Conservation (phyloP, 2,113 vertebrate genomes). For the Thunnus thynnus region DNA sequence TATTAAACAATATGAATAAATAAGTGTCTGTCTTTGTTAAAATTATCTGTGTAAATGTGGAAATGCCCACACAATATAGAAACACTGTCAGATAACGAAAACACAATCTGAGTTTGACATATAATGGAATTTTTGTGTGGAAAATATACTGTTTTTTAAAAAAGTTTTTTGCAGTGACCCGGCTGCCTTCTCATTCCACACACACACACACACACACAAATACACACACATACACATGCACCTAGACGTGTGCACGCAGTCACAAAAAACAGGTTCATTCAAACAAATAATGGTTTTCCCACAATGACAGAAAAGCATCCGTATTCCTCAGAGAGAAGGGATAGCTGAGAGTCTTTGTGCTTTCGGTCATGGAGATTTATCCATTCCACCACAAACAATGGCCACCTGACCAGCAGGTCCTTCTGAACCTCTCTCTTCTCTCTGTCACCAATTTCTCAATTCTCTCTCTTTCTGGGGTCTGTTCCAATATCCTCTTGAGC, state of each 20-base stretch:
- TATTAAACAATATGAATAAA: conserved; percentile 12
- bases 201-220: conserved; percentile 3
- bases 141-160: conserved; percentile 2
- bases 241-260: background rate
- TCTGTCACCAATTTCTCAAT: conserved; percentile 26
- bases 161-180: conserved; percentile 8
- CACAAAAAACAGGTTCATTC: conserved; percentile 38
- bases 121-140: conserved; percentile 4
- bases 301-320: conserved; percentile 35
- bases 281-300: conserved; percentile 57
- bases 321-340: conserved; percentile 19
- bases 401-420: conserved; percentile 50
- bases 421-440: conserved; percentile 45
- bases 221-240: background rate
- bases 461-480: conserved; percentile 26
- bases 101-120: background rate
- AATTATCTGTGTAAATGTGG: background rate
- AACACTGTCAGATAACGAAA: conserved; percentile 23
- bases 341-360: conserved; percentile 50
- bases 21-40: background rate
- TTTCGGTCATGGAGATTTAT: conserved; percentile 58
- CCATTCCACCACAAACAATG: conserved; percentile 54
- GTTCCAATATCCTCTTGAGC: conserved; percentile 29
- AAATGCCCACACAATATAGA: conserved; percentile 3
- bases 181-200: conserved; percentile 4